Evolutionary conservation across 1,140 invertebrate genomes (phyloP), one percentile per base, ranked within the genome.

Genomic region (Drosophila busckii): DNA sequence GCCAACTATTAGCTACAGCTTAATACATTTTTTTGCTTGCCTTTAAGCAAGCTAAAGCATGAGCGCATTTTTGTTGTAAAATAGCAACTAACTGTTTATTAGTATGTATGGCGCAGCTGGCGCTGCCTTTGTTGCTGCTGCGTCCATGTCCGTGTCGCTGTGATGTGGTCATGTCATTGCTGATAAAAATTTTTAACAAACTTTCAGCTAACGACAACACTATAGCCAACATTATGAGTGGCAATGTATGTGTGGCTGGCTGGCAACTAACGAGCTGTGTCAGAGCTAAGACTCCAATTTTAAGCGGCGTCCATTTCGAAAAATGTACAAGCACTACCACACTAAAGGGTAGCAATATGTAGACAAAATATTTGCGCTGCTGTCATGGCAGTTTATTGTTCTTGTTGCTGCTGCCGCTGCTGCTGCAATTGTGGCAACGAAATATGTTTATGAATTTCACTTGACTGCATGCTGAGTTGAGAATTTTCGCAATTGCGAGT

Each of bases 151-250:
- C 60, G 40, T 67, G 67, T 60, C 45, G 63, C 48, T 73, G 54
- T 80, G 73, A 80, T 80, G 73, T 65, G 73, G 73, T 71, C 73
- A 80, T 82, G 73, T 80, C 75, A 80, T 82, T 80, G 73, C 73
- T 80, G 75, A 80, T 80, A 80, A 80, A 64, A 73, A 73, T 73
- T 73, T 67, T 73, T 62, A 73, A 80, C 73, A 82, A 80, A 80
- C 75, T 80, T 80, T 73, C 68, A 80, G 73, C 70, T 80, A 80
- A 80, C 75, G 73, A 80, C 73, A 78, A 34, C 42, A n/a, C n/a
- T n/a, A n/a, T n/a, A n/a, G 42, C 38, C 48, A 52, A 25, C 54
- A 48, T 37, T n/a, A 25, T 13, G 25, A 10, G 25, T 34, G 49
- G 67, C 52, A 63, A 19, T 49, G 31, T 25, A 15, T 12, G 34